Conservation (phyloP, 2,888 invertebrate genomes). For the Helleia helle region DNA sequence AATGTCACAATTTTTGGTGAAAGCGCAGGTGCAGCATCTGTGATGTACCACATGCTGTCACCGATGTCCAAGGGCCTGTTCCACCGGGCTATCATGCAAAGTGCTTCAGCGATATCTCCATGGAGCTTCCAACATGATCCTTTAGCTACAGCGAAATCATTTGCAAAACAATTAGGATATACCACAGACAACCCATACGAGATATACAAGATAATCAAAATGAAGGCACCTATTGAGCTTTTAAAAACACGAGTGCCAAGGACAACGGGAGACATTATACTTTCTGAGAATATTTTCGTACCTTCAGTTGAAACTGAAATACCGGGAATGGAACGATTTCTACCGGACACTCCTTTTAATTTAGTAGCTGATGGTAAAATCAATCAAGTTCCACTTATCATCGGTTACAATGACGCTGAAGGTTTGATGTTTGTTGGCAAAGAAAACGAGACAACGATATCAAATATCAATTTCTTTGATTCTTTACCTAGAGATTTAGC, state of each 20-base stretch:
- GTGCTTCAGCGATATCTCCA: slow-evolving; percentile 52
- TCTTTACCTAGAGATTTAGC: slow-evolving; percentile 48
- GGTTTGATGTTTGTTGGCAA: slow-evolving; percentile 55
- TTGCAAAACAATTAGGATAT: slow-evolving; percentile 41
- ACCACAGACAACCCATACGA: slow-evolving; percentile 37
- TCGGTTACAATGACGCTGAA: slow-evolving; percentile 54
- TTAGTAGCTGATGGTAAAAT: slow-evolving; percentile 37
- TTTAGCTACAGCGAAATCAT: slow-evolving; percentile 35
- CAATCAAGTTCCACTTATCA: slow-evolving; percentile 48
- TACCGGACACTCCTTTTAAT: slow-evolving; percentile 46
- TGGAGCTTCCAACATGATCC: slow-evolving; percentile 59
- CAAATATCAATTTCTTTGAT: slow-evolving; percentile 36
- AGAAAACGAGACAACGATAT: slow-evolving; percentile 50
- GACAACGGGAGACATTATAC: slow-evolving; percentile 40
- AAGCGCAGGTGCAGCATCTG: slow-evolving; percentile 59
- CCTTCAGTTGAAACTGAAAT: slow-evolving; percentile 49
- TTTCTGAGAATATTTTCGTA: slow-evolving; percentile 58
- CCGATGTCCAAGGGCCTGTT: slow-evolving; percentile 55
- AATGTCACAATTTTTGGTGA: slow-evolving; percentile 58
- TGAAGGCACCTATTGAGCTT: slow-evolving; percentile 32
- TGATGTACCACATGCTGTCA: slow-evolving; percentile 48
- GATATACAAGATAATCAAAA: slow-evolving; percentile 39
- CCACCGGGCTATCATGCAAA: slow-evolving; percentile 53
- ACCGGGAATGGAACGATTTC: slow-evolving; percentile 33
- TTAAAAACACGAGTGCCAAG: slow-evolving; percentile 45